Evolutionary conservation across 2,797 vertebrate species (phyloP).

Genomic region (Lacerta viridis): DNA sequence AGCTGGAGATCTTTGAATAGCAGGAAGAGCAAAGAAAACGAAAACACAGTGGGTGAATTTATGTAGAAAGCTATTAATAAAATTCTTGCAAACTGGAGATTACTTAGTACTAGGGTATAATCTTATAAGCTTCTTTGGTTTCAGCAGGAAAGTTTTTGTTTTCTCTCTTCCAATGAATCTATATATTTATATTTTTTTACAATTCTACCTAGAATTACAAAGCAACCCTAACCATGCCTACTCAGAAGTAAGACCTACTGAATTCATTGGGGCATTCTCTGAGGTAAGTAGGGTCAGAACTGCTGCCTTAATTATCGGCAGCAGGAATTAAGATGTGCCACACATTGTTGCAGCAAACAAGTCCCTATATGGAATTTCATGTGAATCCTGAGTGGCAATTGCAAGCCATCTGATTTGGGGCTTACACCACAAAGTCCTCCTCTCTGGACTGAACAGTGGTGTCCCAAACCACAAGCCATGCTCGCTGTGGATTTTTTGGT

Average conservation of each 20-base stretch:
- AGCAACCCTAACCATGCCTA: too few relatives aligned
- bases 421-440: neutral
- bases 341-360: neutral
- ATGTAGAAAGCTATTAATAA: slow-evolving; percentile 29
- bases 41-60: slow-evolving; percentile 8
- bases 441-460: neutral
- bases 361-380: neutral
- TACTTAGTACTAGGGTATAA: neutral
- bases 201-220: neutral
- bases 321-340: neutral
- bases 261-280: too few relatives aligned
- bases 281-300: too few relatives aligned
- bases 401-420: neutral
- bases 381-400: neutral
- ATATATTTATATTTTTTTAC: neutral
- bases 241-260: too few relatives aligned
- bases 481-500: neutral
- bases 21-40: slow-evolving; percentile 31
- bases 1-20: slow-evolving; percentile 15
- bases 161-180: neutral
- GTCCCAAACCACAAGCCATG: neutral
- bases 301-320: neutral
- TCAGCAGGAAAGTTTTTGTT: slow-evolving; percentile 37
- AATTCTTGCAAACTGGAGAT: neutral
- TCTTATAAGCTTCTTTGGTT: slow-evolving; percentile 15